Conservation (phyloP, 1,140 invertebrate genomes). For the Hetaerina americana region DNA sequence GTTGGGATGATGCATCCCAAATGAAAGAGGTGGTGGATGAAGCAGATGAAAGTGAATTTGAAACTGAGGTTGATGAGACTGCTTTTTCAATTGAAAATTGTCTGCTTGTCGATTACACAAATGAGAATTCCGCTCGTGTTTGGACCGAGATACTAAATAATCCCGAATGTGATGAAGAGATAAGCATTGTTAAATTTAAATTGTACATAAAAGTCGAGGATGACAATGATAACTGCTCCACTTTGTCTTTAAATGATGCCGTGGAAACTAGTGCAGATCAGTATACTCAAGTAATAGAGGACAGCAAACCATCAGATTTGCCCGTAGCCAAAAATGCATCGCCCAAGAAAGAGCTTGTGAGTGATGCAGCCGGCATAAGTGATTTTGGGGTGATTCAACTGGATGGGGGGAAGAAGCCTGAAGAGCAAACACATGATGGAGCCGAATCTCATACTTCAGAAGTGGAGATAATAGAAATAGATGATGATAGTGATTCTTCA, state of each 20-base stretch:
- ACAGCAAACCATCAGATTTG: no score
- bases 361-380: no score
- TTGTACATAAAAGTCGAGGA: neutral
- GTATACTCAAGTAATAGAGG: no score
- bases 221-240: no score
- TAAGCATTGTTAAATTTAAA: neutral
- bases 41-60: neutral
- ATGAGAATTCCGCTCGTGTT: neutral
- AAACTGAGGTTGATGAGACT: neutral
- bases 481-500: constrained; percentile 22
- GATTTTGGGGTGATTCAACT: constrained; percentile 29
- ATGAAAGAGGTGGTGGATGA: neutral
- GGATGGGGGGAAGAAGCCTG: constrained; percentile 29
- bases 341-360: no score
- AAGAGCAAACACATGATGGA: constrained; percentile 28
- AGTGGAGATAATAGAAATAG: neutral
- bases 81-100: neutral
- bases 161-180: neutral
- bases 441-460: constrained; percentile 13
- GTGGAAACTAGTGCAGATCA: no score
- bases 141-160: neutral
- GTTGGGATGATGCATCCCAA: neutral
- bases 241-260: no score
- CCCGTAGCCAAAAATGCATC: no score
- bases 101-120: neutral